Evolutionary conservation across 1,140 invertebrate species (phyloP), one percentile per base, ranked within the genome.

Genomic region (Cotesia glomerata): DNA sequence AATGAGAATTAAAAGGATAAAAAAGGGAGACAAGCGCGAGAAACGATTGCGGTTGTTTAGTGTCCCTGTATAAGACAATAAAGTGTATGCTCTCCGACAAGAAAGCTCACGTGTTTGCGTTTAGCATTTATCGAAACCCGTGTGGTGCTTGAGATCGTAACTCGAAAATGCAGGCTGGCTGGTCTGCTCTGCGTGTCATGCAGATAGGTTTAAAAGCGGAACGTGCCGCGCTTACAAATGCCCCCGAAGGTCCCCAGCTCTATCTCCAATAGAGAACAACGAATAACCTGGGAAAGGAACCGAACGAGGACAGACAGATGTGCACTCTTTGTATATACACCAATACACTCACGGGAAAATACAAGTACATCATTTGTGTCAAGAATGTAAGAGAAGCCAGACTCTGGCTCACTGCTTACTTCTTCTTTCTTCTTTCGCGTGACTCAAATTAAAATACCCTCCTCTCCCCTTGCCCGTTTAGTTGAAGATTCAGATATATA

Each of bases 221-320:
- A 86, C 85, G 85, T 87, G 85, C 83, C 78, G 81, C 77, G 82
- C 80, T 84, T 87, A 85, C 82, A 83, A 87, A 87, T 86, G 82
- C 80, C 75, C 69, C 52, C 65, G 51, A 49, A 26, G 49, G 49
- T 54, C 65, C 16, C 13, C 9, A 36, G 7, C 4, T n/a, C 14
- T 5, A 35, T 5, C 35, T 18, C n/a, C 11, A 35, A 64, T 26
- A 45, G 62, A 49, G 62, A 49, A 64, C n/a, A 16, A 64, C 5
- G 9, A 39, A 18, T 16, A 18, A 18, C 18, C 14, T 9, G 36
- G 34, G n/a, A 39, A 13, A 36, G 39, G 8, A 49, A 35, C 18
- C 11, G 18, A 18, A 49, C 13, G 36, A 11, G 16, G 7, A 39
- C 18, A 49, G 16, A 49, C 16, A 32, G 18, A 9, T 51, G 5